Evolutionary conservation across 1,140 invertebrate genomes (phyloP).

Genomic region (Drosophila pruinosa): DNA sequence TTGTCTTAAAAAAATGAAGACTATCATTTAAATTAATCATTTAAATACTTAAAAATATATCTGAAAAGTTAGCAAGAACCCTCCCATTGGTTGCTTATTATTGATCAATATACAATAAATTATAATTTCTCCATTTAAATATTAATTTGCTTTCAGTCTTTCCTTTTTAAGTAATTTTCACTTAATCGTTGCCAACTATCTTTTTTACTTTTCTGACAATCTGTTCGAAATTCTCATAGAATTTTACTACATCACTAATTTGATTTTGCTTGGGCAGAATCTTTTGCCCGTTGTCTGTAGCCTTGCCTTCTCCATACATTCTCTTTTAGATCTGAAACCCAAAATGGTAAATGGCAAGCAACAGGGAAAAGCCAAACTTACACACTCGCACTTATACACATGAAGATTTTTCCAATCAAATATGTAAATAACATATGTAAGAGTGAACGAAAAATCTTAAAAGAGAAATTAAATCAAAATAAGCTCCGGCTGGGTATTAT

Average conservation of each 20-base stretch:
- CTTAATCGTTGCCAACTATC: neutral
- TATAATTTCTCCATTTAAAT: neutral
- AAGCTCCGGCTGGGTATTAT: conserved; percentile 50
- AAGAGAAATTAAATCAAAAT: conserved; percentile 78
- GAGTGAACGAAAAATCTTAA: conserved; percentile 48
- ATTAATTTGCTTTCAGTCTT: too few relatives aligned
- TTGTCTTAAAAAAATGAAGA: neutral
- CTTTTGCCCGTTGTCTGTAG: neutral
- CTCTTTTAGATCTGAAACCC: conserved; percentile 24
- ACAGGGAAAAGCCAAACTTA: neutral
- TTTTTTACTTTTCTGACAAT: conserved; percentile 31
- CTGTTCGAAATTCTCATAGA: conserved; percentile 57
- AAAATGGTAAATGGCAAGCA: conserved; percentile 20
- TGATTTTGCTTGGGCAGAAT: conserved; percentile 53
- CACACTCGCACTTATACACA: conserved; percentile 3
- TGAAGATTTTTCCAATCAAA: conserved; percentile 70
- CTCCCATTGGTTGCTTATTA: neutral
- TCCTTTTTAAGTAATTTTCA: neutral
- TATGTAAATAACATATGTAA: conserved; percentile 72
- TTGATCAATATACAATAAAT: too few relatives aligned
- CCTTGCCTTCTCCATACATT: neutral
- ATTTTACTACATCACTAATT: conserved; percentile 65
- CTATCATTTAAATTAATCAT: too few relatives aligned
- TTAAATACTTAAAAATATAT: too few relatives aligned
- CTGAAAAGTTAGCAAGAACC: too few relatives aligned